These are phyloP conservation scores for Thomomys bottae DNA, from an alignment of 2,113 vertebrate genomes.

Conservation along the genomic window DNA sequence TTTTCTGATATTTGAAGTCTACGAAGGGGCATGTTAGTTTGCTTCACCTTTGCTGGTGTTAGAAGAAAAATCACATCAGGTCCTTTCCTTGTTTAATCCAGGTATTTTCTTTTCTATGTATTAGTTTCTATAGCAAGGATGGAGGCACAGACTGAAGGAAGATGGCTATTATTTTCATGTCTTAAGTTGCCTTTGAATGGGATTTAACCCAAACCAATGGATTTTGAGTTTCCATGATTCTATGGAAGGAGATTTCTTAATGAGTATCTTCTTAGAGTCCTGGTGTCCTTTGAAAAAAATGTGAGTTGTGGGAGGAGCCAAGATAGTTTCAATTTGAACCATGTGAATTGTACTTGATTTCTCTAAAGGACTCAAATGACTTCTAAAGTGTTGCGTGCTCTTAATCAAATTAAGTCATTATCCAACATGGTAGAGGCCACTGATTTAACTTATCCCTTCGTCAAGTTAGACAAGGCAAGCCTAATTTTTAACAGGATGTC, in stretches of 20 bases:
- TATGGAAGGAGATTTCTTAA: slow-evolving; percentile 1
- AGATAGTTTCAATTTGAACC: not conserved
- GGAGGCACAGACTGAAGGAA: not conserved
- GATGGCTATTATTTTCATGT: not conserved
- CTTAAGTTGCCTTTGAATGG: not conserved
- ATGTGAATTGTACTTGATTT: not conserved
- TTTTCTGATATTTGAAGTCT: not conserved
- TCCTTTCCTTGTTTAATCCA: not conserved
- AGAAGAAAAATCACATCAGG: not conserved
- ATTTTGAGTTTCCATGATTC: slow-evolving; percentile 20
- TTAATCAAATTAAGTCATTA: not conserved
- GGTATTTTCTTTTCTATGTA: not conserved
- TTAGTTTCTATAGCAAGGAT: not conserved
- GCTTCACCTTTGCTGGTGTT: not conserved
- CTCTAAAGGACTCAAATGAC: not conserved
- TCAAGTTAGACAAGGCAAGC: not conserved
- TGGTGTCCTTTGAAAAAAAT: not conserved
- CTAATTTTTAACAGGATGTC: not conserved
- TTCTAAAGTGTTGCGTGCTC: not conserved
- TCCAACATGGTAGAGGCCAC: not conserved
- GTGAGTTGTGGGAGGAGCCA: not conserved
- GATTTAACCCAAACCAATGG: not conserved
- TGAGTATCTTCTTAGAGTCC: not conserved
- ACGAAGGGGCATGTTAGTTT: not conserved
- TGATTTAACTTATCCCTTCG: not conserved